A percentile compares a stretch with the other conserved stretches of the same genome.
These are phyloP conservation scores for Triplophysa rosa DNA, from an alignment of 2,113 vertebrate genomes.

Conservation along the genomic window DNA sequence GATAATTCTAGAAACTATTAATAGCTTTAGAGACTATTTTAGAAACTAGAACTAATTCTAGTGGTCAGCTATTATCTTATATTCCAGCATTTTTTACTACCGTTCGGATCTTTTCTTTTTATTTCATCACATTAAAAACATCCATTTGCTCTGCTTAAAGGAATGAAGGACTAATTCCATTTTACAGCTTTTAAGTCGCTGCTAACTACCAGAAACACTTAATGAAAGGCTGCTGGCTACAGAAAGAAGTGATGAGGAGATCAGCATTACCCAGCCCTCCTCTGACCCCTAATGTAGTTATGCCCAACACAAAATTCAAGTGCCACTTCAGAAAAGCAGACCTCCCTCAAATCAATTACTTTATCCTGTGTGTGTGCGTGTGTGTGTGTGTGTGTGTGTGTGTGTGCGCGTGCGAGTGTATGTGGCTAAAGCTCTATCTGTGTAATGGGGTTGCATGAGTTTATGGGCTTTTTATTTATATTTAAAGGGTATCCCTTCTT, in stretches of 20 bases:
- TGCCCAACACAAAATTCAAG: slow-evolving; percentile 65
- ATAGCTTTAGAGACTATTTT: too few relatives aligned
- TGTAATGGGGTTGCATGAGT: neutral
- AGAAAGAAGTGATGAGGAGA: slow-evolving; percentile 70
- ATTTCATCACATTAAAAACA: slow-evolving; percentile 35
- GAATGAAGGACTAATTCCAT: slow-evolving; percentile 67
- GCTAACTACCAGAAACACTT: slow-evolving; percentile 72
- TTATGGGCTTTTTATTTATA: slow-evolving; percentile 7
- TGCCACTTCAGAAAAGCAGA: slow-evolving; percentile 66
- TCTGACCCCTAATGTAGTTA: slow-evolving; percentile 74
- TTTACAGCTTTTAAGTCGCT: slow-evolving; percentile 67
- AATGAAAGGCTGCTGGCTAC: slow-evolving; percentile 72
- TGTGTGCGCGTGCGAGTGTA: neutral
- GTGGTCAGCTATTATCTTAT: neutral
- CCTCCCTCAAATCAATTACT: slow-evolving; percentile 64
- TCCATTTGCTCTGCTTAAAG: slow-evolving; percentile 60
- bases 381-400: neutral
- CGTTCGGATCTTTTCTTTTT: slow-evolving; percentile 25
- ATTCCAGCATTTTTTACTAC: slow-evolving; percentile 18
- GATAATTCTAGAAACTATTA: neutral
- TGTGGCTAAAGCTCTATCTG: neutral
- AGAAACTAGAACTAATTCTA: neutral
- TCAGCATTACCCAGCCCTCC: slow-evolving; percentile 67
- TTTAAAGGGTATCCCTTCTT: neutral
- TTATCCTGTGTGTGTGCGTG: slow-evolving; percentile 25